These are phyloP conservation scores for Metridium senile DNA, from an alignment of 92 coral and sea anemone species.

Conservation along the genomic window DNA sequence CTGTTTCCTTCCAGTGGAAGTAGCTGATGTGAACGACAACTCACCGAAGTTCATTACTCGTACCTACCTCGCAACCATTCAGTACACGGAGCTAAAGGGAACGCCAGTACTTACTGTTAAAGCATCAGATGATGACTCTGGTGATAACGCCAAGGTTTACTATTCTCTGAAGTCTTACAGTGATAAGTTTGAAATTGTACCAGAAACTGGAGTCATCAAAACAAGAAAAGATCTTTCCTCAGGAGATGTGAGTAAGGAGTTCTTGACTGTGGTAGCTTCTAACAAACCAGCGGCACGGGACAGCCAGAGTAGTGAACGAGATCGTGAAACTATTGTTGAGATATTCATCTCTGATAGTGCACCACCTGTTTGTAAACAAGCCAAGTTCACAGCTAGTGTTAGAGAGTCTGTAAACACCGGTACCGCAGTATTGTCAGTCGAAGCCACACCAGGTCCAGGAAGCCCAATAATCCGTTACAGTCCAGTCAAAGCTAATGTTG, in stretches of 20 bases:
- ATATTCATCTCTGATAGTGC: constrained; percentile 51
- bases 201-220: constrained; percentile 8
- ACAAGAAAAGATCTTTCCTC: constrained; percentile 42
- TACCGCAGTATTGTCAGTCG: constrained; percentile 29
- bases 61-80: constrained; percentile 72
- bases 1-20: constrained; percentile 64
- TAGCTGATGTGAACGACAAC: constrained; percentile 84
- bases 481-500: constrained; percentile 65
- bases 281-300: constrained; percentile 62
- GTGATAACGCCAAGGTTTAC: constrained; percentile 43
- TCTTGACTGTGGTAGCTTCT: constrained; percentile 64
- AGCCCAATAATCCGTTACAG: constrained; percentile 46
- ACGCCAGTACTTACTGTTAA: constrained; percentile 67
- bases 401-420: constrained; percentile 44
- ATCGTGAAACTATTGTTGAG: constrained; percentile 60
- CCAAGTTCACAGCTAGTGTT: constrained; percentile 38
- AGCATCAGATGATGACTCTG: constrained; percentile 76
- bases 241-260: constrained; percentile 19
- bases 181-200: constrained; percentile 49
- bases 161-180: constrained; percentile 41
- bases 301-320: constrained; percentile 30
- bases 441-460: constrained; percentile 47
- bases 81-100: constrained; percentile 34
- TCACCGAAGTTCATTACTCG: constrained; percentile 72
- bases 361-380: constrained; percentile 60